A percentile compares a stretch with the other conserved stretches of the same genome.
Conservation (phyloP, 2,797 vertebrate genomes). For the Loris lydekkerianus region DNA sequence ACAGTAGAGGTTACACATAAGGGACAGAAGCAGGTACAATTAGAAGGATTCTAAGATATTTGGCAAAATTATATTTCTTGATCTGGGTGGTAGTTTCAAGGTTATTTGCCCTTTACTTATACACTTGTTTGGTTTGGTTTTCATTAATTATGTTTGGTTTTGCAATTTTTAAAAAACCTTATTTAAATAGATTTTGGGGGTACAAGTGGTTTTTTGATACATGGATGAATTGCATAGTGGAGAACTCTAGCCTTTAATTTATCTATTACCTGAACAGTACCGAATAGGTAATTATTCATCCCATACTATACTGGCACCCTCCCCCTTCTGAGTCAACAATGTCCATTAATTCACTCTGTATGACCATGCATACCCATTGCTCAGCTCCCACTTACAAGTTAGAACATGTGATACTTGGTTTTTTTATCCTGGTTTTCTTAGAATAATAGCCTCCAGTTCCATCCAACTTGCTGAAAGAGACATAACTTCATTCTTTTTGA, state of each 20-base stretch:
- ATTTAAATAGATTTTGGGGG: not conserved
- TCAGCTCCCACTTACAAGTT: not conserved
- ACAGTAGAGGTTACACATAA: not conserved
- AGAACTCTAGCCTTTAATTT: not conserved
- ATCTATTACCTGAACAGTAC: not conserved
- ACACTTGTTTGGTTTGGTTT: not conserved
- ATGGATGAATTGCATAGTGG: not conserved
- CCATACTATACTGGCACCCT: not conserved
- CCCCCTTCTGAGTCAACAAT: not conserved
- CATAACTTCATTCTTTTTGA: not conserved
- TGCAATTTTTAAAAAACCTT: not conserved
- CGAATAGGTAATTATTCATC: not conserved
- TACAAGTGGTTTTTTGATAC: not conserved
- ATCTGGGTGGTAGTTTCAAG: not conserved
- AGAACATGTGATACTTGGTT: not conserved
- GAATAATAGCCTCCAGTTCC: not conserved
- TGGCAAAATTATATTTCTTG: not conserved
- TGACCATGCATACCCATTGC: not conserved
- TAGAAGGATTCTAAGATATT: not conserved
- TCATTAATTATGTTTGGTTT: not conserved
- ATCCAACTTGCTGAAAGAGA: not conserved
- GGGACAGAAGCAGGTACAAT: not conserved
- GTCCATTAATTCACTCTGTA: not conserved
- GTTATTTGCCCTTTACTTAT: not conserved
- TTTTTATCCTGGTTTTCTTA: not conserved